These are phyloP conservation scores for Caenorhabditis remanei DNA, from an alignment of 1,140 invertebrate species.

Conservation along the genomic window DNA sequence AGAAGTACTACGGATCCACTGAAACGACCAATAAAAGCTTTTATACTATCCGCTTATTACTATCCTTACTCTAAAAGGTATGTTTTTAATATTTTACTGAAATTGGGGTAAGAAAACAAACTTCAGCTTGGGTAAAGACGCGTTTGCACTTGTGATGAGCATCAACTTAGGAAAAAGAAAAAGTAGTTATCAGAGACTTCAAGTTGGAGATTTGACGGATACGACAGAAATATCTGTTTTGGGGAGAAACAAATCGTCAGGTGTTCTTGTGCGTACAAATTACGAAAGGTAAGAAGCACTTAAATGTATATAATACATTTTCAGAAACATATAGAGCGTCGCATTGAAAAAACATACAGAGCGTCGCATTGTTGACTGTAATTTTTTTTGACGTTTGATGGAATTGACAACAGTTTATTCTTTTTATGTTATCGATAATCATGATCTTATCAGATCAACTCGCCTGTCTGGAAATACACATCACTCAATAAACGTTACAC, in stretches of 20 bases:
- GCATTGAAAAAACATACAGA: too few relatives aligned
- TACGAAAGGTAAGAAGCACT: neutral
- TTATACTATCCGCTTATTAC: slow-evolving; percentile 3
- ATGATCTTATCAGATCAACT: too few relatives aligned
- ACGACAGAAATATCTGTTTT: neutral
- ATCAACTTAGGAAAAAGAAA: neutral
- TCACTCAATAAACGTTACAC: neutral
- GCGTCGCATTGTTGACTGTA: too few relatives aligned
- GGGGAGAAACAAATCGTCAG: neutral
- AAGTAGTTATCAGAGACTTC: neutral
- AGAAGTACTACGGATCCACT: too few relatives aligned
- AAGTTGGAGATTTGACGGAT: neutral
- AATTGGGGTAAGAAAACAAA: too few relatives aligned
- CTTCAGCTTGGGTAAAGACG: slow-evolving; percentile 30
- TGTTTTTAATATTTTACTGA: too few relatives aligned
- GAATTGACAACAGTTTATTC: too few relatives aligned
- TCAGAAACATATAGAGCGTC: neutral
- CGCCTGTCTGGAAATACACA: too few relatives aligned
- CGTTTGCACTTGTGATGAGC: slow-evolving; percentile 1
- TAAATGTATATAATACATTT: neutral
- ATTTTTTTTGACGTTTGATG: too few relatives aligned
- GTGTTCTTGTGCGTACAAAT: neutral
- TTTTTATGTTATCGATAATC: too few relatives aligned
- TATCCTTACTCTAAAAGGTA: slow-evolving; percentile 39
- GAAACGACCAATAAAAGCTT: neutral